These are phyloP conservation scores for Norana najaformis DNA, from an alignment of 2,888 invertebrate genomes.

Conservation along the genomic window DNA sequence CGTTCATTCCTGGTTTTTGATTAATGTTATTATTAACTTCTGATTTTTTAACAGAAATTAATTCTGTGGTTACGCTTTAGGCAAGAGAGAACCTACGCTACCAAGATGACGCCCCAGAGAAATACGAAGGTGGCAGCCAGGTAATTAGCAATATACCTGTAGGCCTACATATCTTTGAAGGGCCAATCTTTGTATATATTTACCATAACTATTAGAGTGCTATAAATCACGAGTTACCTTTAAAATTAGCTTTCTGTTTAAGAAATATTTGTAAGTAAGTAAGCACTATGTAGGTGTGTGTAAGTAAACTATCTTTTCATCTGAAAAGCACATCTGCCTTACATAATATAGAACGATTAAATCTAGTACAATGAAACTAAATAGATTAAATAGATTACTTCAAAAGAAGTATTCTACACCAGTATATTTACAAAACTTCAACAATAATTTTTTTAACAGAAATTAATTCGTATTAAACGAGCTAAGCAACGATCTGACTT, in stretches of 20 bases:
- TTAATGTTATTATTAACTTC: too few relatives aligned
- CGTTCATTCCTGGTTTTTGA: neutral
- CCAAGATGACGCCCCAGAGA: neutral
- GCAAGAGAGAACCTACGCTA: conserved; percentile 21
- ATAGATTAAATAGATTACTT: neutral
- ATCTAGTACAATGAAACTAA: neutral
- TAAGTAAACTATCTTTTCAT: neutral
- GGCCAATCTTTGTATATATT: neutral
- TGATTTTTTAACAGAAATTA: too few relatives aligned
- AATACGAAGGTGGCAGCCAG: conserved; percentile 15
- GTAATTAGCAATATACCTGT: neutral
- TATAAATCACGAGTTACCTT: neutral
- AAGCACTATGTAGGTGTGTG: neutral
- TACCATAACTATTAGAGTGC: neutral
- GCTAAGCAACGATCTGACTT: neutral
- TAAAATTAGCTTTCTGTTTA: neutral
- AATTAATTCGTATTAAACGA: neutral
- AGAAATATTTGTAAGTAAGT: neutral
- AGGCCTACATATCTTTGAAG: neutral
- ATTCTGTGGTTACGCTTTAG: neutral
- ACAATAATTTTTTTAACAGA: neutral
- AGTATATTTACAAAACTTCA: neutral
- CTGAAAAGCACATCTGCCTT: neutral
- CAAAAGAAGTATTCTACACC: neutral
- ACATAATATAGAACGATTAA: neutral